Conservation (phyloP, 2,113 vertebrate genomes). For the Epinephelus moara region DNA sequence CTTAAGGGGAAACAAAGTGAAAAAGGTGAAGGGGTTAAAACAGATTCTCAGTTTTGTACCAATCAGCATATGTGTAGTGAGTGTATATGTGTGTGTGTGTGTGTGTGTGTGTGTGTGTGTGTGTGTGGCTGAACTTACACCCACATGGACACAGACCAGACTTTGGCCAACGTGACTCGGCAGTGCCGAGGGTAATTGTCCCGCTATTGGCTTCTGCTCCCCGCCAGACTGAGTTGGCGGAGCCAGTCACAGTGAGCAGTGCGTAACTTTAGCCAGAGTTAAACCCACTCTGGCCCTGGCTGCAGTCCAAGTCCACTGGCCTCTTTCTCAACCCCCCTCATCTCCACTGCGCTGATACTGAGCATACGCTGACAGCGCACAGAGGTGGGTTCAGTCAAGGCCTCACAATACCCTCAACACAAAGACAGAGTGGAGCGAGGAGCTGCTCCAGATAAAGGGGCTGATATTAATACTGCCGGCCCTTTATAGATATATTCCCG, state of each 20-base stretch:
- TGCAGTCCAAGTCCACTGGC: slow-evolving; percentile 44
- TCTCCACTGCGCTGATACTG: slow-evolving; percentile 26
- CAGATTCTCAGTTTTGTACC: slow-evolving; percentile 22
- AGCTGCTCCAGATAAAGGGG: slow-evolving; percentile 47
- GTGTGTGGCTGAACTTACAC: slow-evolving; percentile 34
- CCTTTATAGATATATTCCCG: slow-evolving; percentile 29
- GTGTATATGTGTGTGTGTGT: neutral
- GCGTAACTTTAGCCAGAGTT: slow-evolving; percentile 58
- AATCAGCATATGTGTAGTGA: neutral
- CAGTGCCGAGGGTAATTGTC: slow-evolving; percentile 48
- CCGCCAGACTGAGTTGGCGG: slow-evolving; percentile 51
- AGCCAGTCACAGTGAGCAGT: slow-evolving; percentile 40
- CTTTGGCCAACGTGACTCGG: slow-evolving; percentile 57
- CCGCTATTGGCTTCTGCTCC: slow-evolving; percentile 52
- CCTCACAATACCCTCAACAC: slow-evolving; percentile 52
- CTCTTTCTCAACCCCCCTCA: slow-evolving; percentile 44
- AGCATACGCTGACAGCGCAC: slow-evolving; percentile 34
- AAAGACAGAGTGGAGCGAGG: slow-evolving; percentile 42
- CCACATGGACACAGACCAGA: slow-evolving; percentile 52
- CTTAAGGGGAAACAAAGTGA: neutral
- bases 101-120: neutral
- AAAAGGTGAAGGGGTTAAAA: neutral
- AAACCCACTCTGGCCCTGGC: slow-evolving; percentile 58
- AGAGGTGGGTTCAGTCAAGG: slow-evolving; percentile 50
- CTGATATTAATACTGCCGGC: slow-evolving; percentile 48